Conservation (phyloP, 2,113 vertebrate genomes). For the Salvelinus sp. region DNA sequence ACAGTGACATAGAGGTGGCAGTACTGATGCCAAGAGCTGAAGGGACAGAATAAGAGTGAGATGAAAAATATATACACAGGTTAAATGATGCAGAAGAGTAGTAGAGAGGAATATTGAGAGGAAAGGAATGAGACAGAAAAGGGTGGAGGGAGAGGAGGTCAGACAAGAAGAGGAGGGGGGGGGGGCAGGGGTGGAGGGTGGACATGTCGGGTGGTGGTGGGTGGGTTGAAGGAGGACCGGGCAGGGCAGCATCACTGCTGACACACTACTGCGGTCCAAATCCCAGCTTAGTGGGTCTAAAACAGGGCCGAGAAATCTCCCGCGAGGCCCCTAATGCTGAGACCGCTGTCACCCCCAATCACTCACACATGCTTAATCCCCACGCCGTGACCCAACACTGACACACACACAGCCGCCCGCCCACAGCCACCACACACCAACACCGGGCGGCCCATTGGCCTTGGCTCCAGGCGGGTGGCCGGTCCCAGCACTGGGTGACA, state of each 20-base stretch:
- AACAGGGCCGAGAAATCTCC: too few relatives aligned
- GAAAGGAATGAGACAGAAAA: neutral
- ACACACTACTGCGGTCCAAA: slow-evolving; percentile 73
- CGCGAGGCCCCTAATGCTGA: slow-evolving; percentile 74
- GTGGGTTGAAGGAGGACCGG: neutral
- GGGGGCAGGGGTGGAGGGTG: too few relatives aligned
- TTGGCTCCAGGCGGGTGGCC: slow-evolving; percentile 28
- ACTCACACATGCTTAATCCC: slow-evolving; percentile 76
- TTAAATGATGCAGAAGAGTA: neutral
- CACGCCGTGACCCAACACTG: slow-evolving; percentile 62
- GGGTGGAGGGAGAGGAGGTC: neutral
- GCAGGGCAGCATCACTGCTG: slow-evolving; percentile 64
- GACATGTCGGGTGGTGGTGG: too few relatives aligned
- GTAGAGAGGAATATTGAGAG: neutral
- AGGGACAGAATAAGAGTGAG: too few relatives aligned
- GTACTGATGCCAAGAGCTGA: too few relatives aligned
- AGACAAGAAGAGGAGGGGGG: neutral
- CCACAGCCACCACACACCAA: slow-evolving; percentile 1
- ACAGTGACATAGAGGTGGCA: neutral
- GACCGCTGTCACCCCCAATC: slow-evolving; percentile 78
- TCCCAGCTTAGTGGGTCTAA: slow-evolving; percentile 78
- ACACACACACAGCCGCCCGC: neutral
- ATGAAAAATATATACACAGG: neutral
- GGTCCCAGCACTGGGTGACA: slow-evolving; percentile 65
- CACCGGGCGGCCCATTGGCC: neutral